phyloP scores from a whole-genome alignment of 23 tunicate species.

The Phallusia fumigata region DNA sequence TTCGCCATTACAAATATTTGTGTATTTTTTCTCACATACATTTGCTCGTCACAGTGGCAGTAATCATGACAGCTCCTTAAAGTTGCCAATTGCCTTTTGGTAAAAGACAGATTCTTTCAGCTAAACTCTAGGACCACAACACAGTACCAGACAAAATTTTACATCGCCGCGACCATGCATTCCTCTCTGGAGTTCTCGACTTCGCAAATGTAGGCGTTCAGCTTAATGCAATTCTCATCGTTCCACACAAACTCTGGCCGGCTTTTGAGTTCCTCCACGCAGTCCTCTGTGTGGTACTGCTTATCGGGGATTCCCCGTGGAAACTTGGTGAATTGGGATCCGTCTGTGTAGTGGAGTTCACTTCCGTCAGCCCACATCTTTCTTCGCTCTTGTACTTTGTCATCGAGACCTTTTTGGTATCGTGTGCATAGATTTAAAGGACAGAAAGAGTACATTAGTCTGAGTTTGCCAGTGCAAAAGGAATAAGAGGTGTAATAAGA shows the following conservation, averaged over 20 bases:
- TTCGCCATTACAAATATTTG: no score
- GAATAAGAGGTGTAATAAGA: no score
- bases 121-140: not conserved
- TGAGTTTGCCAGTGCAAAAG: no score
- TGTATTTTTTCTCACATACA: no score
- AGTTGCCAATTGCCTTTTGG: no score
- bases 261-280: constrained; percentile 63
- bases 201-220: constrained; percentile 77
- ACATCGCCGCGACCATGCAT: not conserved
- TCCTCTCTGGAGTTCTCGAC: constrained; percentile 18
- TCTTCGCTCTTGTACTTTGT: constrained; percentile 28
- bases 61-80: no score
- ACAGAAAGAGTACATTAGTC: no score
- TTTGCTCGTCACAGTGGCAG: no score
- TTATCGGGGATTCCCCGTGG: constrained; percentile 65
- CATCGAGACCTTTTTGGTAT: constrained; percentile 43
- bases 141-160: not conserved
- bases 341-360: constrained; percentile 19
- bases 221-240: constrained; percentile 78
- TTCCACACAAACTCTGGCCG: constrained; percentile 69
- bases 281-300: constrained; percentile 77
- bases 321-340: constrained; percentile 44
- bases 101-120: no score
- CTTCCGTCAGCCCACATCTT: constrained; percentile 73
- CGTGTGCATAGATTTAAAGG: not conserved